Base-by-base conservation (phyloP, 2,113 vertebrate genomes). In the Acanthochromis polyacanthus region DNA sequence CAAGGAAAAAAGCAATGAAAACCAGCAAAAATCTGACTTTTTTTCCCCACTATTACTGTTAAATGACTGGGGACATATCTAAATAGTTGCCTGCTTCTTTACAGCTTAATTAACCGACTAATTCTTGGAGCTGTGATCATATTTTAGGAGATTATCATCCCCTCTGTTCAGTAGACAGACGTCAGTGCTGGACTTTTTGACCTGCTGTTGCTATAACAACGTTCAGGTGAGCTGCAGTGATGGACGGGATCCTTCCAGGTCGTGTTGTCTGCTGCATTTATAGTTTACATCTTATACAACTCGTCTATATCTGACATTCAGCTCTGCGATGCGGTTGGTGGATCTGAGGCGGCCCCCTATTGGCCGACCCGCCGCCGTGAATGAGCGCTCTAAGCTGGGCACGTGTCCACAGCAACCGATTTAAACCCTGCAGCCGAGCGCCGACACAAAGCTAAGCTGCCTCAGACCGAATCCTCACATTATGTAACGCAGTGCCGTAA, bases 241-340 rank as follows among this genome's bases (percentile, higher is more conserved):
- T 10, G 32, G 9, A 36, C 30, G 3, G 12, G 10, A 15, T 4
- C 46, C 7, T 51, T 55, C 32, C 38, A 50, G 20, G 8, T 7
- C 19, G 56, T 57, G 38, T 61, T 23, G 17, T 14, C 11, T 19
- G 16, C 48, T 20, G 71, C 79, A 87, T 84, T 84, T 86, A 80
- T 63, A 89, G 61, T 58, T 56, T 63, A 51, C 3, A 38, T 75
- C 80, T 91, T 91, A 88, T 78, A 91, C 88, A 93, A 93, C 71
- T 23, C 19, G 52, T 60, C 43, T 63, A 7, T 59, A 78, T 62
- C 63, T 50, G 69, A 28, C 32, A 80, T 17, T 23, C 10, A 2
- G 5, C 10, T 36, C 59, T 20, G 62, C 40, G 19, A 5, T 32
- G 30, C 7, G 4, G 40, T 51, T 59, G 66, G 62, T 52, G 65